Evolutionary conservation across 2,797 vertebrate genomes (phyloP), one percentile per base, ranked within the genome.

Genomic region (Phataginus tetradactyla): DNA sequence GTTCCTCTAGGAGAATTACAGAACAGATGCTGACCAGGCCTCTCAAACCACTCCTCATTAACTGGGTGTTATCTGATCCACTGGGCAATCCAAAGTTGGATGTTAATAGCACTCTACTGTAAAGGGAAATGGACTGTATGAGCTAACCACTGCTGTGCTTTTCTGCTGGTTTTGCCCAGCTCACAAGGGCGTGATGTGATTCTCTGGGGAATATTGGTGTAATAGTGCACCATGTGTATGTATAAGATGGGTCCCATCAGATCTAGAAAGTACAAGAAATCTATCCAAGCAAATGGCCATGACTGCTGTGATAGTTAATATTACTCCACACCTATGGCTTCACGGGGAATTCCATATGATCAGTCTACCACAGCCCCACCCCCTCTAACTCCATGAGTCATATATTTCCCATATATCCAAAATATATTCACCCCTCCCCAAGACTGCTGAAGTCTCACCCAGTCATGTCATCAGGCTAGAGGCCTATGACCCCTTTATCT

Each of bases 271-370:
- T 27, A 23, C 21, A 20, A 78, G 23, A 85, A 51, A 59, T 80
- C 64, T 55, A 15, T 77, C 34, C 42, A 17, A 64, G n/a, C 27
- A 45, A 57, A 55, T 90, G 45, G n/a, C 42, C 68, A 81, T 27
- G n/a, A 49, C 53, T 51, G 27, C 25, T 15, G 1, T 5, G 34
- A 3, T 0, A 23, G 4, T 23, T 32, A 6, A 11, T 18, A 15
- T 2, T n/a, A n/a, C 8, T 5, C 64, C 34, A 61, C 34, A 83
- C 34, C 7, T 39, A 34, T 3, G 27, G 37, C 42, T 55, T 92
- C 55, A 27, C 5, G 17, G 11, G 64, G 29, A 66, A 78, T n/a
- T 55, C 25, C 10, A 11, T 34, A 34, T 4, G 2, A n/a, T 32
- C 21, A 21, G 2, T 5, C 21, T 39, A 42, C 8, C 87, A 34